A percentile compares a stretch with the other conserved stretches of the same genome.
Conservation (phyloP, 1,140 invertebrate species). For the Stenopsyche tienmushanensis region DNA sequence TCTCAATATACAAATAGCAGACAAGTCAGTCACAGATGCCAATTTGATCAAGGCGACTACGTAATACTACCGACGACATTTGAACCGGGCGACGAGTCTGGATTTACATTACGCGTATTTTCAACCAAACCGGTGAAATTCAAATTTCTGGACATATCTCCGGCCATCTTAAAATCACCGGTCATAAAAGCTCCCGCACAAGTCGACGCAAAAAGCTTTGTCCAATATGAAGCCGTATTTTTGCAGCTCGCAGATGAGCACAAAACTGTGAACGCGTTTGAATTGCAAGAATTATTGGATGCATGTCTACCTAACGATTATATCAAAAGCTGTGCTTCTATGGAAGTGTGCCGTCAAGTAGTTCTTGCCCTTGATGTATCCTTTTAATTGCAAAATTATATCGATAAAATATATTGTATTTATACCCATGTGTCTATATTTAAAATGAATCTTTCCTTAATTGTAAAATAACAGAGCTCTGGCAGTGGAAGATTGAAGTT, state of each 20-base stretch:
- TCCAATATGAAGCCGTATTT: slow-evolving; percentile 88
- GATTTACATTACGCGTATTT: slow-evolving; percentile 80
- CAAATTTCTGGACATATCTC: slow-evolving; percentile 76
- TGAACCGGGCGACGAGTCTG: slow-evolving; percentile 86
- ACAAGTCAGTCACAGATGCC: slow-evolving; percentile 79
- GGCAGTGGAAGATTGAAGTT: slow-evolving; percentile 81
- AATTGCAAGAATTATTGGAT: slow-evolving; percentile 87
- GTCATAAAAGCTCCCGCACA: slow-evolving; percentile 70
- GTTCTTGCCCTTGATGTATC: slow-evolving; percentile 84
- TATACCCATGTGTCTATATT: not conserved
- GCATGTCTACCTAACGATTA: slow-evolving; percentile 93
- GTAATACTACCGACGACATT: slow-evolving; percentile 88
- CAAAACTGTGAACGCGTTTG: slow-evolving; percentile 86
- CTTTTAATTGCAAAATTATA: slow-evolving; percentile 42
- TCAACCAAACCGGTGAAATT: slow-evolving; percentile 81
- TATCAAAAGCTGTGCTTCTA: slow-evolving; percentile 89
- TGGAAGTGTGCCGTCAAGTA: slow-evolving; percentile 89
- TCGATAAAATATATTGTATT: not conserved
- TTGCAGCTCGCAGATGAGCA: slow-evolving; percentile 87
- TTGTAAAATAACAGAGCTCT: slow-evolving; percentile 59
- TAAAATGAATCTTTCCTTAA: slow-evolving; percentile 47
- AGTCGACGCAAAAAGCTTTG: slow-evolving; percentile 71
- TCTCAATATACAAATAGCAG: slow-evolving; percentile 90
- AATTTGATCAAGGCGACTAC: slow-evolving; percentile 81
- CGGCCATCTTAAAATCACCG: slow-evolving; percentile 70